phyloP scores from a whole-genome alignment of 2,797 vertebrate genomes.

The Pantherophis vulpinus region DNA sequence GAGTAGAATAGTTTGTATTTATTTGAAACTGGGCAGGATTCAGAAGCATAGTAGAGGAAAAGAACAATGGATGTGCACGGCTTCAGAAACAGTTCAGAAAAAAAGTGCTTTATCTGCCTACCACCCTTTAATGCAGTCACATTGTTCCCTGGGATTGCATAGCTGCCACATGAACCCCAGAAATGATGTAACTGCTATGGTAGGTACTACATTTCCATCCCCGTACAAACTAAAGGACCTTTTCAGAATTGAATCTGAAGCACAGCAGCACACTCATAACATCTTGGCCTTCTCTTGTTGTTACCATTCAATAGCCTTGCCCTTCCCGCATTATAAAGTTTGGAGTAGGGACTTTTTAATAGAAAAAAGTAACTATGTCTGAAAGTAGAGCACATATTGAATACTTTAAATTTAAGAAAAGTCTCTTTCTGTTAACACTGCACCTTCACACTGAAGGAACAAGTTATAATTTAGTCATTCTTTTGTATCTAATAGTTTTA shows the following conservation, averaged over 20 bases:
- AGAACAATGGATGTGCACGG: neutral
- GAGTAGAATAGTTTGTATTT: neutral
- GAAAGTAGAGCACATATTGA: neutral
- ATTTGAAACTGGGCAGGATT: neutral
- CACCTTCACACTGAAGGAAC: slow-evolving; percentile 16
- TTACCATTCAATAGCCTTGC: neutral
- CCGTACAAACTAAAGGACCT: neutral
- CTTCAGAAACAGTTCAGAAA: neutral
- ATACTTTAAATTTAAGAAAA: neutral
- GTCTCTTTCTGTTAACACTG: neutral
- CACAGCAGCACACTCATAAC: neutral
- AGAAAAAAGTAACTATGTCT: neutral
- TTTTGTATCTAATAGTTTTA: neutral
- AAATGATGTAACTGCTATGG: neutral
- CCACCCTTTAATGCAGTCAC: neutral
- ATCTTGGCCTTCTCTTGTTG: neutral
- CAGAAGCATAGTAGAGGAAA: neutral
- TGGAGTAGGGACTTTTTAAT: neutral
- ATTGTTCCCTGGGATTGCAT: neutral
- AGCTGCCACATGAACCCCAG: neutral
- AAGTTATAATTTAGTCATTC: slow-evolving; percentile 16
- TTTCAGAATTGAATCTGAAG: neutral
- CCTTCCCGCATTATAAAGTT: neutral
- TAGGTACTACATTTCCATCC: neutral
- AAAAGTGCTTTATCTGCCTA: neutral